Base-by-base conservation (phyloP, 1,140 invertebrate species). In the Drosophila subobscura region DNA sequence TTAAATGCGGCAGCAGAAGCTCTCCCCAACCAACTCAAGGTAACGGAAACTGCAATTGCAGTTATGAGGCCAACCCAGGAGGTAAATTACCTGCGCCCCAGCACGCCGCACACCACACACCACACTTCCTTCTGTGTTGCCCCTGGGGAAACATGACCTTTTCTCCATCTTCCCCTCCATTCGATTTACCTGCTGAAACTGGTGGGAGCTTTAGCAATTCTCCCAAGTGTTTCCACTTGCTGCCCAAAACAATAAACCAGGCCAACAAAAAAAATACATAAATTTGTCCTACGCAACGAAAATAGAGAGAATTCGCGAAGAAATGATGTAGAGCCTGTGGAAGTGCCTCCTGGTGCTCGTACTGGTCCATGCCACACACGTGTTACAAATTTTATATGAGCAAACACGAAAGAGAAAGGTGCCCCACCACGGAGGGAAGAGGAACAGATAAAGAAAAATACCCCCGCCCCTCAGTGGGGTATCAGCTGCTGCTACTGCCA, bases 371-470 rank as follows among this genome's bases (percentile, higher is more conserved):
- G 44, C 67, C 61, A 71, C 83, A 88, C 83, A 88, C 83, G 83
- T 88, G 83, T 79, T 89, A 88, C 83, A 88, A 88, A 88, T 88
- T 88, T 76, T 71, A 88, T 88, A 83, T 76, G 78, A 88, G 83
- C 83, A 65, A 71, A 88, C 71, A 84, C 23, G 23, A 54, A 58
- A 49, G 8, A n/a, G 53, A 14, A 33, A 47, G 23, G 47, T 46
- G 50, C 20, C 55, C 63, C 20, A 23, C 42, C 27, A 65, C 4
- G 46, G 44, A 23, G 54, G 54, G 56, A 61, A 74, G 64, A 78
- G 73, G 79, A 77, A 78, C 81, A 85, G 81, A 85, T 85, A 85
- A 86, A 88, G 73, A 55, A 66, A 86, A 86, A 86, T 88, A 88
- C 74, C 77, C 83, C 46, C 81, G 83, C 74, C 77, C 83, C 46